Percentiles rank a stretch among this genome's conserved stretches.
phyloP scores from a whole-genome alignment of 2,113 vertebrate species.

The Xenopus borealis region DNA sequence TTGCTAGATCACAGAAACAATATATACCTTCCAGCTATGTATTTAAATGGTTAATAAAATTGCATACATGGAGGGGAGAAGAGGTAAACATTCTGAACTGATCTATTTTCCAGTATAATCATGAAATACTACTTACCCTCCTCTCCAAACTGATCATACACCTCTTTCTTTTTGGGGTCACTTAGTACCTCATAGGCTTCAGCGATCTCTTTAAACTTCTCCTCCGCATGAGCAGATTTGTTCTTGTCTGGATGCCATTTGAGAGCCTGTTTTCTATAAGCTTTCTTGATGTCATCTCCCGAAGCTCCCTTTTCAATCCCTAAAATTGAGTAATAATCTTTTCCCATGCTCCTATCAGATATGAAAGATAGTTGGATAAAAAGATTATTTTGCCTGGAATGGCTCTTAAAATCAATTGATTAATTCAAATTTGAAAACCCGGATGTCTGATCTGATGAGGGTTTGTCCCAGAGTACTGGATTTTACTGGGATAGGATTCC shows the following conservation, averaged over 20 bases:
- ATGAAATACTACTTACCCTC: slow-evolving; percentile 76
- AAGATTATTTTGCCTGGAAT: background rate
- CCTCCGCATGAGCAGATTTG: slow-evolving; percentile 91
- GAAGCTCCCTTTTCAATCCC: slow-evolving; percentile 91
- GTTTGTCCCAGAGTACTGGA: slow-evolving; percentile 1
- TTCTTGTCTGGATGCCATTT: slow-evolving; percentile 99
- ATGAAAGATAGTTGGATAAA: slow-evolving; percentile 17
- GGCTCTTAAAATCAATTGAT: background rate
- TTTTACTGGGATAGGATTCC: background rate
- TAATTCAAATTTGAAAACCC: background rate
- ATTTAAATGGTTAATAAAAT: no score
- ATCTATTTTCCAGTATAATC: background rate
- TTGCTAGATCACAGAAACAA: no score
- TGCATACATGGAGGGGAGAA: no score
- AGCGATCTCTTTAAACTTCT: slow-evolving; percentile 97
- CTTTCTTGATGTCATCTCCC: slow-evolving; percentile 97
- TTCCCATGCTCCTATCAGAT: slow-evolving; percentile 77
- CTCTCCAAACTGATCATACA: slow-evolving; percentile 95
- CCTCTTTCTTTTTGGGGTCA: slow-evolving; percentile 95
- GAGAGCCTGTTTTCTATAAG: slow-evolving; percentile 94
- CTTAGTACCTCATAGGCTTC: slow-evolving; percentile 97
- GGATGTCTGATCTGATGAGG: background rate
- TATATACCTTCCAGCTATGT: no score
- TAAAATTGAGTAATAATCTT: slow-evolving; percentile 95
- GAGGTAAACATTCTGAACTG: no score